Evolutionary conservation across 2,113 vertebrate species (phyloP).

Genomic region (Oncorhynchus masou): DNA sequence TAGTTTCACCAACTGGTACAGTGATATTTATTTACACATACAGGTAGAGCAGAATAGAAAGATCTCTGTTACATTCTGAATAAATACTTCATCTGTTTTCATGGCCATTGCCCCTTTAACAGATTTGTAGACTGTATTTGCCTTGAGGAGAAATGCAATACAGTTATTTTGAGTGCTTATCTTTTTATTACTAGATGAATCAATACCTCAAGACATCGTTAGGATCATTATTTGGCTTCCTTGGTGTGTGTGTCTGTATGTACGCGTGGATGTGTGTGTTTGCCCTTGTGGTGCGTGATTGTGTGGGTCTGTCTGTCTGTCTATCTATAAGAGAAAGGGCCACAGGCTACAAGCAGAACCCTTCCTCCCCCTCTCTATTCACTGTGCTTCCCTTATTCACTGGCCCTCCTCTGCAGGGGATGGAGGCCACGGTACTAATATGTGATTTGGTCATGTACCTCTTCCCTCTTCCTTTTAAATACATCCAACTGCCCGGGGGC

Average conservation of each 20-base stretch:
- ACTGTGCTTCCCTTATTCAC: conserved; percentile 47
- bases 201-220: conserved; percentile 11
- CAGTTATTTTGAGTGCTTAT: conserved; percentile 12
- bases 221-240: conserved; percentile 2
- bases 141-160: conserved; percentile 11
- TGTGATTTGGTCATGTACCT: conserved; percentile 46
- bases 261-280: neutral
- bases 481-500: conserved; percentile 43
- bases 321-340: neutral
- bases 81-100: neutral
- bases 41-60: neutral
- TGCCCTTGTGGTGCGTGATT: neutral
- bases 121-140: neutral
- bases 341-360: conserved; percentile 17
- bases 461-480: conserved; percentile 51
- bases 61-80: neutral
- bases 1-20: neutral
- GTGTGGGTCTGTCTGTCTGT: conserved; percentile 4
- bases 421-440: conserved; percentile 48
- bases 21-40: neutral
- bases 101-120: neutral
- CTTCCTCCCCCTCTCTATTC: conserved; percentile 19
- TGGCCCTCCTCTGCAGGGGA: conserved; percentile 13
- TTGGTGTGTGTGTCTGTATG: conserved; percentile 3
- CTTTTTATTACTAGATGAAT: conserved; percentile 20